Percentiles rank a stretch among this genome's conserved stretches.
These are phyloP conservation scores for Takifugu ocellatus DNA, from an alignment of 2,797 vertebrate species.

Conservation along the genomic window DNA sequence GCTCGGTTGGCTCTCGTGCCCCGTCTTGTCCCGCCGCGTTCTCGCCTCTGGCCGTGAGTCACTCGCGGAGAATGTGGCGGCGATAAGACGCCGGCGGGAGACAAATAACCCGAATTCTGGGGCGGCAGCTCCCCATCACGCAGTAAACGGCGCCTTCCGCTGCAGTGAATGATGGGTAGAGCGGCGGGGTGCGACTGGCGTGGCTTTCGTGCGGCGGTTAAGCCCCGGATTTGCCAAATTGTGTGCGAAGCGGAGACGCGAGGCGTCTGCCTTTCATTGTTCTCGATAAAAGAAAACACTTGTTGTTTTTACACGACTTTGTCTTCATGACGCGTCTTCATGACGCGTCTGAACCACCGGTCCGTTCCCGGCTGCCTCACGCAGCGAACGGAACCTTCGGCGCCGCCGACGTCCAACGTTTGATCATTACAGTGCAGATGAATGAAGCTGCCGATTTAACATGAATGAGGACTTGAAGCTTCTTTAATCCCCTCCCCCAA, in stretches of 20 bases:
- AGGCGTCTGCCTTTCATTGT: conserved; percentile 22
- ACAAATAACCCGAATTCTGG: conserved; percentile 57
- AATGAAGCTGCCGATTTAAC: too few relatives aligned
- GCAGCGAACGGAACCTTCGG: too few relatives aligned
- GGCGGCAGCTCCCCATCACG: conserved; percentile 26
- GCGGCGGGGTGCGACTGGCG: conserved; percentile 41
- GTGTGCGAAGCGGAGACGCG: conserved; percentile 15
- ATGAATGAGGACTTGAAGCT: too few relatives aligned
- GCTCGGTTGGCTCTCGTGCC: too few relatives aligned
- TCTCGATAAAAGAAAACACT: conserved; percentile 11
- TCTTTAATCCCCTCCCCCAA: conserved; percentile 28
- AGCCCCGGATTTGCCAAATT: not conserved
- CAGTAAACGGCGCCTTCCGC: too few relatives aligned
- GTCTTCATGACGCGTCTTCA: conserved; percentile 3
- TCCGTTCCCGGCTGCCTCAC: too few relatives aligned
- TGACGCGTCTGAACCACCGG: too few relatives aligned
- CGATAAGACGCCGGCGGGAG: conserved; percentile 71
- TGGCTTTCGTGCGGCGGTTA: conserved; percentile 42
- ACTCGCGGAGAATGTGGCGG: conserved; percentile 69
- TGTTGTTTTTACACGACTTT: conserved; percentile 19
- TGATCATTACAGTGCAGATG: too few relatives aligned
- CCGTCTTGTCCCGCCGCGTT: too few relatives aligned
- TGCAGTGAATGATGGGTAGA: conserved; percentile 32
- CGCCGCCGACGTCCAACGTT: too few relatives aligned
- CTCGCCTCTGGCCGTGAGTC: conserved; percentile 63